Evolutionary conservation across 2,113 vertebrate species (phyloP).

Genomic region (Myotis lucifugus): DNA sequence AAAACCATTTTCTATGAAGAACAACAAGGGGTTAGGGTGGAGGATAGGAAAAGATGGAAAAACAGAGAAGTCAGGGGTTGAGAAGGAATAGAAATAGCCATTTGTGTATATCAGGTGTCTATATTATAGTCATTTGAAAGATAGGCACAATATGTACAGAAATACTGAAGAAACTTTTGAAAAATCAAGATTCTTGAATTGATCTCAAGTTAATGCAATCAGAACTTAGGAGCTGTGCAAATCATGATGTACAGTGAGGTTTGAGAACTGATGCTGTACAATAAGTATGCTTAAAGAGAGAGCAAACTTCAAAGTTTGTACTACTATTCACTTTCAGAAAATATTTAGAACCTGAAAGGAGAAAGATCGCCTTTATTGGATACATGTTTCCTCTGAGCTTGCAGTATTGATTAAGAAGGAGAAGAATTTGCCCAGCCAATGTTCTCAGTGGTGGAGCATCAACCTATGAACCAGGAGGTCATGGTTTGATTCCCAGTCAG

Average conservation of each 20-base stretch:
- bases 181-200: background rate
- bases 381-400: background rate
- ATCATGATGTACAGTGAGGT: background rate
- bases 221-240: background rate
- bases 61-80: background rate
- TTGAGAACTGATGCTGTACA: background rate
- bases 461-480: too few relatives aligned
- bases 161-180: background rate
- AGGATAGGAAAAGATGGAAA: background rate
- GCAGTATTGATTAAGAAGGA: background rate
- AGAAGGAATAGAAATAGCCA: background rate
- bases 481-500: too few relatives aligned
- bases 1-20: background rate
- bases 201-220: background rate
- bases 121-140: background rate
- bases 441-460: too few relatives aligned
- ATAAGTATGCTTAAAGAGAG: background rate
- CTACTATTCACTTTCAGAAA: conserved; percentile 6
- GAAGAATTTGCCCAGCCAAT: too few relatives aligned
- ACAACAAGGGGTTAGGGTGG: background rate
- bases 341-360: conserved; percentile 34
- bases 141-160: background rate
- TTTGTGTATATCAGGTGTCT: background rate
- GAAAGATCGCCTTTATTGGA: background rate
- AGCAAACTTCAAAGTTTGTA: background rate